Conservation (phyloP, 2,113 vertebrate genomes). For the Chauna torquata region DNA sequence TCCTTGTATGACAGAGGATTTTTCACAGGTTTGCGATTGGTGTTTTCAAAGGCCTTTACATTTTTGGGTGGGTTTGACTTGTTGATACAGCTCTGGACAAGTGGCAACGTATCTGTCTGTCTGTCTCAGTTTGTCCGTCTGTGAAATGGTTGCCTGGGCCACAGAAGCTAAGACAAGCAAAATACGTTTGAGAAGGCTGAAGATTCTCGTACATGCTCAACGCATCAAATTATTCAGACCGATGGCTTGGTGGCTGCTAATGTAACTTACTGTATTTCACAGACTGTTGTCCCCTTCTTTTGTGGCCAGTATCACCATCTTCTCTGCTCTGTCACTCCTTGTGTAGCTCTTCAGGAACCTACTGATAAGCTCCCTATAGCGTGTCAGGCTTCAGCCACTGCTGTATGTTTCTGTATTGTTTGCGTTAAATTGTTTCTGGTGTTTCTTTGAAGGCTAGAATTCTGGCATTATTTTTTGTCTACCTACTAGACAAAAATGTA, state of each 20-base stretch:
- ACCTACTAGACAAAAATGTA: neutral
- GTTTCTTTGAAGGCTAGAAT: neutral
- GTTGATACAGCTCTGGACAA: neutral
- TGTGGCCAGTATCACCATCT: neutral
- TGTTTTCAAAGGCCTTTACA: neutral
- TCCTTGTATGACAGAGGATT: neutral
- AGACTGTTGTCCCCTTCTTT: neutral
- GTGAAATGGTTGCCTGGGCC: neutral
- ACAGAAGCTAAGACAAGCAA: neutral
- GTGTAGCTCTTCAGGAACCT: neutral
- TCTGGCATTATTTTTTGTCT: neutral
- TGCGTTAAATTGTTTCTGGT: neutral
- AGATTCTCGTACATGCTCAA: neutral
- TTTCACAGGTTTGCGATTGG: neutral
- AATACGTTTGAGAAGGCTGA: neutral
- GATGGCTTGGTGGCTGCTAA: neutral
- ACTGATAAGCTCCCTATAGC: accelerated
- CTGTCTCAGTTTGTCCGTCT: neutral
- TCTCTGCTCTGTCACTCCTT: neutral
- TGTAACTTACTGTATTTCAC: neutral
- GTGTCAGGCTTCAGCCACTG: neutral
- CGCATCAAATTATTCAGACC: neutral
- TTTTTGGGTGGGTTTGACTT: neutral
- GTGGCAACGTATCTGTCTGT: neutral
- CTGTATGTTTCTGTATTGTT: neutral